Evolutionary conservation across 2,888 invertebrate species (phyloP), one percentile per base, ranked within the genome.

Genomic region (Mechanitis mazaeus): DNA sequence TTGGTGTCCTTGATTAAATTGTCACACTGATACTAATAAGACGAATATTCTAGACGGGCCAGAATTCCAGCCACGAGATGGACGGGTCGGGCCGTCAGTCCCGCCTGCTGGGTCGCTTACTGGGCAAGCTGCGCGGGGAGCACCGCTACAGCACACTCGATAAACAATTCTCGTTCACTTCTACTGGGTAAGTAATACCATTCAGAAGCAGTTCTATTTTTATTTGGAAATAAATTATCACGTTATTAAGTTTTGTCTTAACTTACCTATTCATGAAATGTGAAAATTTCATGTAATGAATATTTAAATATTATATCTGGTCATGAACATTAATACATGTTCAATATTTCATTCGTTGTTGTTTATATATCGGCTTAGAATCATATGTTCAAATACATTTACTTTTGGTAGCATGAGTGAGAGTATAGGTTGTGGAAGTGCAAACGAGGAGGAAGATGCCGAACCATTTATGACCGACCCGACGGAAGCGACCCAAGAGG

Each of bases 61-160:
- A 50, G 31, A 7, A 31, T 4, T 50, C 7, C 50, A 50, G 50
- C 31, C n/a, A 2, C 28, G 31, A 7, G 9, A 50, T 50, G 50
- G 50, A 50, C 64, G 78, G 80, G 35, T 78, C 82, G 60, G 80
- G 84, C 64, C 77, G 81, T 58, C 85, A 85, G 72, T 78, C 84
- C 31, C 81, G 86, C 9, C 73, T 87, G 66, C 77, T 86, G 58
- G 69, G 81, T 58, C 79, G 87, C 50, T 70, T 89, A 68, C 76
- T 89, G 50, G 79, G 85, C 58, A 83, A 75, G 63, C 76, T 89
- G 67, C 84, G 88, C 35, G 87, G 87, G 9, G 87, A 86, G 33
- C 81, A 81, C 46, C 83, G 82, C 55, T 73, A 71, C 67, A 64
- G 69, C 50, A 63, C 67, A 3, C 68, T 85, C 11, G 82, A 84